Percentiles rank a stretch among this genome's conserved stretches.
Conservation (phyloP, 2,797 vertebrate species). For the Gymnodraco acuticeps region DNA sequence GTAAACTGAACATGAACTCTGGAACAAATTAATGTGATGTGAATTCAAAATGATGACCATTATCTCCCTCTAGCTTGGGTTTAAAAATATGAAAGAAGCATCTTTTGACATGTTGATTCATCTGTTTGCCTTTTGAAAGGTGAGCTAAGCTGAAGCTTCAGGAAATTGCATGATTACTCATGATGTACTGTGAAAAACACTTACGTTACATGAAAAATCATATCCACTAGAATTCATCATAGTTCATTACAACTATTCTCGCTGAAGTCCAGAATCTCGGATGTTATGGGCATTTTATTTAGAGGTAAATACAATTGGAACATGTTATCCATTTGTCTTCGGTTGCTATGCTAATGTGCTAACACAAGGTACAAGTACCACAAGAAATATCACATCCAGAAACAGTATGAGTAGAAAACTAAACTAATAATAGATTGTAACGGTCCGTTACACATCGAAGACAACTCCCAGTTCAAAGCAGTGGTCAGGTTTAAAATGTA, state of each 20-base stretch:
- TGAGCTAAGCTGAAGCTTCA: neutral
- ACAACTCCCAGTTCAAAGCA: neutral
- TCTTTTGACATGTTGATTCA: neutral
- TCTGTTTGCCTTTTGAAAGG: neutral
- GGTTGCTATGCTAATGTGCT: constrained; percentile 32
- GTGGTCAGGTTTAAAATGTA: neutral
- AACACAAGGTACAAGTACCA: neutral
- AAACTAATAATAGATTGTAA: neutral
- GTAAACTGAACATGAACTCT: constrained; percentile 1
- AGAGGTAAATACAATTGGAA: constrained; percentile 32
- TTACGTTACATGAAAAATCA: neutral
- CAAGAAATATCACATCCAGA: neutral
- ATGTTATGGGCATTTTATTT: constrained; percentile 4
- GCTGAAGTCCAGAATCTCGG: neutral
- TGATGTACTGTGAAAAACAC: neutral
- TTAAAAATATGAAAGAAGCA: neutral
- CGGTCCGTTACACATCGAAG: constrained; percentile 14
- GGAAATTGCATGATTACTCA: neutral
- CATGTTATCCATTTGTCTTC: constrained; percentile 4
- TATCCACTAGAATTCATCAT: neutral
- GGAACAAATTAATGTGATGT: neutral
- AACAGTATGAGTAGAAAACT: neutral
- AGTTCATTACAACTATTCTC: neutral
- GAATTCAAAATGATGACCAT: neutral
- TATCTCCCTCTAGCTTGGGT: neutral